A percentile compares a stretch with the other conserved stretches of the same genome.
These are phyloP conservation scores for Gymnoscopelus microlampas DNA, from an alignment of 2,797 vertebrate species.

Conservation along the genomic window DNA sequence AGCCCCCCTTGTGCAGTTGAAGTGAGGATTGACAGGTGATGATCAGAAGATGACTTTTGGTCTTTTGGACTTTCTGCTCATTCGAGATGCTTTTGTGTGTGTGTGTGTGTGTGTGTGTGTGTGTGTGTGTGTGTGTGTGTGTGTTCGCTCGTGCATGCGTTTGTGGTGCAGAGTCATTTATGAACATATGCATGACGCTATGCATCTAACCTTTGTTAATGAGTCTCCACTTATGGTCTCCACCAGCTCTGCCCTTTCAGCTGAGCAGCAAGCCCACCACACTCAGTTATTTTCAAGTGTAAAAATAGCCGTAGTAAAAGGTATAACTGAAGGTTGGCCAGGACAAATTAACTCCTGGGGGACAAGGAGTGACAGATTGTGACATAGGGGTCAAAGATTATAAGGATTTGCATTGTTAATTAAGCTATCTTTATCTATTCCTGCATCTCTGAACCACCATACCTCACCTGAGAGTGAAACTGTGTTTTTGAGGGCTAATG, in stretches of 20 bases:
- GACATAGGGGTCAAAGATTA: not conserved
- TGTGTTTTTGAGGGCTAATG: no score
- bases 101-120: not conserved
- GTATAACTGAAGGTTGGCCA: constrained; percentile 3
- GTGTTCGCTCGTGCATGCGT: not conserved
- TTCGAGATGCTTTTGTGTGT: no score
- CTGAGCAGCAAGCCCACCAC: not conserved
- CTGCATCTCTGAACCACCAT: not conserved
- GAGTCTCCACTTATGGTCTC: constrained; percentile 27
- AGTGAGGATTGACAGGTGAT: not conserved
- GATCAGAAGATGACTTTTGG: not conserved
- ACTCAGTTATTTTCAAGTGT: not conserved
- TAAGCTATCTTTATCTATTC: not conserved
- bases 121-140: not conserved
- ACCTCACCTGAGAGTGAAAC: not conserved
- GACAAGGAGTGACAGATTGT: constrained; percentile 24
- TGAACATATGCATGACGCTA: constrained; percentile 14
- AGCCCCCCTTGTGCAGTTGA: not conserved
- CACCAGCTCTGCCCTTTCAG: constrained; percentile 59
- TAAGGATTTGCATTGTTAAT: not conserved
- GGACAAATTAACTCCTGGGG: constrained; percentile 31
- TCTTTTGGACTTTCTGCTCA: not conserved
- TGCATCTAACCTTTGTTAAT: constrained; percentile 63
- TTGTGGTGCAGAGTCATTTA: not conserved
- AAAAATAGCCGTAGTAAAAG: not conserved